Base-by-base conservation (phyloP, 2,797 vertebrate genomes). In the Simalia tracyae region DNA sequence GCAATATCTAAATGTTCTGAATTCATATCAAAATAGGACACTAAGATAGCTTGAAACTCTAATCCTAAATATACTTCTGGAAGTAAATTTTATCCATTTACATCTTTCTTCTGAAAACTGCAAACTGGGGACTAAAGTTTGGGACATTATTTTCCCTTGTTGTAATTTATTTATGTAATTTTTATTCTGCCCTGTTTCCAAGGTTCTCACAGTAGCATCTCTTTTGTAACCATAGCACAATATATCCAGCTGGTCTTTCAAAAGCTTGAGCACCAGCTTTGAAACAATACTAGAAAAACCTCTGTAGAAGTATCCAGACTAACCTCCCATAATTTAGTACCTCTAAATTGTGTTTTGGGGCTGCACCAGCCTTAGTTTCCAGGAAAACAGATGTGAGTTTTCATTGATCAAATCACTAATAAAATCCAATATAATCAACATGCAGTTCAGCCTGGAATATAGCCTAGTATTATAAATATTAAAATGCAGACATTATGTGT, bases 401-500 rank as follows among this genome's bases (percentile, higher is more conserved):
- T 68, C 6, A 85, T 50, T 81, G 31, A 54, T 66, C 31, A 19
- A 57, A 28, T 46, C 2, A 9, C 46, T 90, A 12, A 86, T 86
- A n/a, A 22, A 11, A 15, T 10, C 42, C 72, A 10, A 42, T 46
- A 4, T n/a, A 86, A 28, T 31, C 42, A 86, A 11, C 0, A 1
- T 0, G 22, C 14, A 57, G 6, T 76, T 61, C 1, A 5, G 6
- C 36, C 42, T 87, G n/a, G 81, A 54, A 61, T 68, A 63, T 63
- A 60, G 31, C 26, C 0, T 89, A 42, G 10, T 68, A 63, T 57
- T 92, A 54, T 26, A 56, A 14, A 50, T 17, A 59, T 88, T 50
- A 0, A 1, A 26, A 19, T 57, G 5, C 0, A 2, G 14, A 24
- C 26, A 4, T 28, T 11, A 14, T 2, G 46, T 63, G 3, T 4